Conservation (phyloP, 2,113 vertebrate genomes). For the Tautogolabrus adspersus region DNA sequence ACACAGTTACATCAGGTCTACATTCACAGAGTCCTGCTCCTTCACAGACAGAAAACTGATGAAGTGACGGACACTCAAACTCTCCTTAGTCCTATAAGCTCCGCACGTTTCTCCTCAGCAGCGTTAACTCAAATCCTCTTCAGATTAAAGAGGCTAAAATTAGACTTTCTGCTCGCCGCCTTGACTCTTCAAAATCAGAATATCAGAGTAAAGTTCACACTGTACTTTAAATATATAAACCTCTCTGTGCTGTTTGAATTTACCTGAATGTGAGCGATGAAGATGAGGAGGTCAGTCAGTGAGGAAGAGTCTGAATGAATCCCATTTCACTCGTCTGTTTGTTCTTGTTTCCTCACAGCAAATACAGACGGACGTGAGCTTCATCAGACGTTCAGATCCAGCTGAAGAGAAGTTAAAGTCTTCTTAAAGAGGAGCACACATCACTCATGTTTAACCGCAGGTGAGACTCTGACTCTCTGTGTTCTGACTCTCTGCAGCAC, state of each 20-base stretch:
- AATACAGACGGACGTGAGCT: background rate
- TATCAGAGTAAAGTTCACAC: background rate
- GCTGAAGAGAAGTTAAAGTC: background rate
- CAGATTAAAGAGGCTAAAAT: conserved; percentile 64
- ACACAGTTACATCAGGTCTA: too few relatives aligned
- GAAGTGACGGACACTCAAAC: background rate
- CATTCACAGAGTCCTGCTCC: too few relatives aligned
- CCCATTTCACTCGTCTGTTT: conserved; percentile 14
- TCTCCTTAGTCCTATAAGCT: conserved; percentile 33
- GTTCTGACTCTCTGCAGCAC: background rate
- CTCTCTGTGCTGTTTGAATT: background rate
- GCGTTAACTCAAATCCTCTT: conserved; percentile 60
- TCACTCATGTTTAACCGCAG: background rate
- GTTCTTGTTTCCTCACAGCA: conserved; percentile 2
- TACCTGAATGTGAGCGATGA: conserved; percentile 53
- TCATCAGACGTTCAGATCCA: background rate
- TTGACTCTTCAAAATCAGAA: conserved; percentile 7
- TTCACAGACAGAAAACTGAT: too few relatives aligned
- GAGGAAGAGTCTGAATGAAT: conserved; percentile 16
- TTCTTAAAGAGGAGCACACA: background rate
- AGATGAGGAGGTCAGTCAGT: conserved; percentile 12
- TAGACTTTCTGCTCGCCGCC: conserved; percentile 36
- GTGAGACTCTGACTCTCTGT: background rate
- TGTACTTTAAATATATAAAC: background rate
- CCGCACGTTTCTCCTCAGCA: conserved; percentile 17